Evolutionary conservation across 2,113 vertebrate species (phyloP).

Genomic region (Triplophysa tibetana): DNA sequence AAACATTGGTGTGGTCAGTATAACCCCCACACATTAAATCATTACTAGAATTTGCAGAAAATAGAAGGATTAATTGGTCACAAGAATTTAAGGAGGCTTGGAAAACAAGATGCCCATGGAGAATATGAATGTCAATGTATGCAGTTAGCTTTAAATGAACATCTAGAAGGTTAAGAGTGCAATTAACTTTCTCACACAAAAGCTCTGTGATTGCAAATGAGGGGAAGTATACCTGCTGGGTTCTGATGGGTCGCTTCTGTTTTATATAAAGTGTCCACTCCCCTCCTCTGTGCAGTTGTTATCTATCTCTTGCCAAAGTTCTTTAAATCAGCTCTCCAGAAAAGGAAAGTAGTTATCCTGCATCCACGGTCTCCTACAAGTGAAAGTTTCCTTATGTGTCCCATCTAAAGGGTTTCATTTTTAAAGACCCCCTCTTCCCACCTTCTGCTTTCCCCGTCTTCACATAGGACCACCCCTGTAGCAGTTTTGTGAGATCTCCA

Average conservation of each 20-base stretch:
- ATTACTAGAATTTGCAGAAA: too few relatives aligned
- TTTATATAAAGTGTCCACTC: not conserved
- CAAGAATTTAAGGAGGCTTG: too few relatives aligned
- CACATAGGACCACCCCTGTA: constrained; percentile 38
- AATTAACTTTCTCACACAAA: not conserved
- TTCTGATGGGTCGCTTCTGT: not conserved
- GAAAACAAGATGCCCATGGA: too few relatives aligned
- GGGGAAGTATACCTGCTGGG: constrained; percentile 16
- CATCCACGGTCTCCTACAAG: not conserved
- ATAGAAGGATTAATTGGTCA: too few relatives aligned
- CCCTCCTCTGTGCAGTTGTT: not conserved
- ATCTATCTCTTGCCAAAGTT: not conserved
- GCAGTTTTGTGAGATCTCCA: constrained; percentile 33
- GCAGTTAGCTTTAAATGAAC: not conserved
- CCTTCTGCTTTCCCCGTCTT: not conserved
- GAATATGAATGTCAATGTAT: too few relatives aligned
- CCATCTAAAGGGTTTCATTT: not conserved
- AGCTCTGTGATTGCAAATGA: not conserved
- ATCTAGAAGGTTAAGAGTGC: not conserved
- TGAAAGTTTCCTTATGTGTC: constrained; percentile 2
- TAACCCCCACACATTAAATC: too few relatives aligned
- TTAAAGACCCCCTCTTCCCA: not conserved
- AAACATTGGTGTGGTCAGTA: too few relatives aligned
- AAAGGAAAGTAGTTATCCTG: not conserved
- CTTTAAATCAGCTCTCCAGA: not conserved